Evolutionary conservation across 2,797 vertebrate genomes (phyloP).

Genomic region (Nannoperca australis): DNA sequence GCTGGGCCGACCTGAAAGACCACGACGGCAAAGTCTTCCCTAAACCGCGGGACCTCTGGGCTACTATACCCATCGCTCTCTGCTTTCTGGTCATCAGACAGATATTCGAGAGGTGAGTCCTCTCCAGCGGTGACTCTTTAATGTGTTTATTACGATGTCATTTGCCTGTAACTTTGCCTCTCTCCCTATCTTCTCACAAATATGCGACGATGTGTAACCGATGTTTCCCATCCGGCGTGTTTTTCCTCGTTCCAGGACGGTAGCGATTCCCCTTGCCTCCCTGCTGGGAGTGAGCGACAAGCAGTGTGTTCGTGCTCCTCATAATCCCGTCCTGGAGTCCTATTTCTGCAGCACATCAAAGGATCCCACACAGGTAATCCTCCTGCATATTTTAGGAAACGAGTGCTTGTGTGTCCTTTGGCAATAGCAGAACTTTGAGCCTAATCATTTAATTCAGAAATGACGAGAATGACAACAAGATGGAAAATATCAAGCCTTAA

Average conservation of each 20-base stretch:
- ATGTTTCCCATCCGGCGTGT: not conserved
- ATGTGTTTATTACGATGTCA: not conserved
- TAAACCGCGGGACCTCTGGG: conserved; percentile 90
- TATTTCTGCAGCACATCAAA: conserved; percentile 88
- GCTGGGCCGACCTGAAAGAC: conserved; percentile 92
- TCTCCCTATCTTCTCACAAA: not conserved
- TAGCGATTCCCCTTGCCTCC: conserved; percentile 88
- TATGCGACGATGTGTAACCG: not conserved
- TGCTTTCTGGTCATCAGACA: conserved; percentile 83
- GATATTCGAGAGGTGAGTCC: conserved; percentile 78
- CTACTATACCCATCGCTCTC: conserved; percentile 81
- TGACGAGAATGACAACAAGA: not conserved
- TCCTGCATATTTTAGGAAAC: conserved; percentile 17
- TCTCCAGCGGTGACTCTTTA: not conserved
- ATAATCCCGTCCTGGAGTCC: conserved; percentile 88
- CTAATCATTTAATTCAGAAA: conserved; percentile 5
- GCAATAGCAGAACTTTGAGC: not conserved
- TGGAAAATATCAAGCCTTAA: not conserved
- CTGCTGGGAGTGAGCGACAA: conserved; percentile 92
- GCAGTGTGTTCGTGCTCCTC: conserved; percentile 83
- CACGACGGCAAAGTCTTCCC: conserved; percentile 87
- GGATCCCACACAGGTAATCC: conserved; percentile 91
- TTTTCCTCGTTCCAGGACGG: conserved; percentile 77
- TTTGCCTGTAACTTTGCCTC: conserved; percentile 25
- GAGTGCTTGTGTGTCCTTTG: not conserved